Evolutionary conservation across 2,888 invertebrate species (phyloP).

Genomic region (Teinopalpus imperialis): DNA sequence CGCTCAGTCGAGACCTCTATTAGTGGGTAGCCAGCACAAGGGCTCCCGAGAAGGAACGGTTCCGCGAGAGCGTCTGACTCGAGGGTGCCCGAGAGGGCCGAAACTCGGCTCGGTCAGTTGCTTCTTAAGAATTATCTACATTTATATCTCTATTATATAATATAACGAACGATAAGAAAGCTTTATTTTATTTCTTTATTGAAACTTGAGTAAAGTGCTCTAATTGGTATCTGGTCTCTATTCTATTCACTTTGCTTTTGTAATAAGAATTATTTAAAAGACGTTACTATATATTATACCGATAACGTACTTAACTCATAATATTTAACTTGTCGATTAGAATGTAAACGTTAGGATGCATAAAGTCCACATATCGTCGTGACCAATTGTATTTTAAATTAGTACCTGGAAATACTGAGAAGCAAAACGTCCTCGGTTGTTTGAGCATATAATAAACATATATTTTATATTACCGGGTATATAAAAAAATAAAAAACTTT

Average conservation of each 20-base stretch:
- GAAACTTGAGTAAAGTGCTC: constrained; percentile 11
- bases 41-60: too few species aligned
- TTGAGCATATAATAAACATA: neutral
- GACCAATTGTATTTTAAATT: constrained; percentile 40
- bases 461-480: too few species aligned
- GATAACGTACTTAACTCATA: constrained; percentile 33
- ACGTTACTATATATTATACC: neutral
- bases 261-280: constrained; percentile 9
- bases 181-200: constrained; percentile 7
- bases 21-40: too few species aligned
- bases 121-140: too few species aligned
- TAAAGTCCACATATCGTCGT: constrained; percentile 56
- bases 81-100: too few species aligned
- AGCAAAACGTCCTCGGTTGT: neutral
- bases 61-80: too few species aligned
- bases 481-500: too few species aligned
- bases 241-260: constrained; percentile 16
- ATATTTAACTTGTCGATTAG: constrained; percentile 47
- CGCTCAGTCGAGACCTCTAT: too few species aligned
- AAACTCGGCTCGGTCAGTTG: too few species aligned
- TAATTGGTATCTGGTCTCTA: constrained; percentile 20
- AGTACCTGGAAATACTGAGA: constrained; percentile 2
- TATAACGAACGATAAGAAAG: too few species aligned
- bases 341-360: constrained; percentile 64
- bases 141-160: too few species aligned